Percentiles rank a stretch among this genome's conserved stretches.
phyloP scores from a whole-genome alignment of 2,888 invertebrate species.

The Cremastobaeus sp. region DNA sequence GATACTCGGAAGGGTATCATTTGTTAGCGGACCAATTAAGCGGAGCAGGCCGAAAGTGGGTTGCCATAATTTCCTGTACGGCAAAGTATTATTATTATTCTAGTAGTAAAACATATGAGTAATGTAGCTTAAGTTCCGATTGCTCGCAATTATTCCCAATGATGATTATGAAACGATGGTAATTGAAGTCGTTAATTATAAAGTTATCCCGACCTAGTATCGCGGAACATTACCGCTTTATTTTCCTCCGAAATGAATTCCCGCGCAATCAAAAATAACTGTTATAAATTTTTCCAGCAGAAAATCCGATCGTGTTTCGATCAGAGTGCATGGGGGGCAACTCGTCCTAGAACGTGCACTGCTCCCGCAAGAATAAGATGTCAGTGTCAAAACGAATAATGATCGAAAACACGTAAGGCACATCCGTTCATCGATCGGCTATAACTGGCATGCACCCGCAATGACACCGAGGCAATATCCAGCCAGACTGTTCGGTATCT shows the following conservation, averaged over 20 bases:
- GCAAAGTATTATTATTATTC: conserved; percentile 21
- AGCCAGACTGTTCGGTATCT: conserved; percentile 33
- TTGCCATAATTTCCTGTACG: not conserved
- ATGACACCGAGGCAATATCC: conserved; percentile 44
- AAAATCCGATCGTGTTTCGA: too few relatives aligned
- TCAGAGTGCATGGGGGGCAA: too few relatives aligned
- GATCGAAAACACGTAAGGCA: conserved; percentile 41
- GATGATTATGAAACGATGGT: not conserved
- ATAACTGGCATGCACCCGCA: conserved; percentile 23
- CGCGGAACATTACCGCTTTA: too few relatives aligned
- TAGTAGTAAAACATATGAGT: conserved; percentile 2
- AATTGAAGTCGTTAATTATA: too few relatives aligned
- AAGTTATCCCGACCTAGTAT: too few relatives aligned
- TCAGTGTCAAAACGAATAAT: conserved; percentile 28
- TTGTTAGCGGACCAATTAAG: too few relatives aligned
- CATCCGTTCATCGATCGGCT: conserved; percentile 36
- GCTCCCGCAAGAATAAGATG: conserved; percentile 31
- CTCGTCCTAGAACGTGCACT: conserved; percentile 20
- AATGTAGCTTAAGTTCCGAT: conserved; percentile 3
- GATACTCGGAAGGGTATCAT: too few relatives aligned
- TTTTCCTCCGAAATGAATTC: too few relatives aligned
- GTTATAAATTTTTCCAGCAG: too few relatives aligned
- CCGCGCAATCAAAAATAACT: too few relatives aligned
- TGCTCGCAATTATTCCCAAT: conserved; percentile 9
- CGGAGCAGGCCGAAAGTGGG: too few relatives aligned